Percentiles rank a stretch among this genome's conserved stretches.
phyloP scores from a whole-genome alignment of 2,888 invertebrate genomes.

The Oligia strigilis region DNA sequence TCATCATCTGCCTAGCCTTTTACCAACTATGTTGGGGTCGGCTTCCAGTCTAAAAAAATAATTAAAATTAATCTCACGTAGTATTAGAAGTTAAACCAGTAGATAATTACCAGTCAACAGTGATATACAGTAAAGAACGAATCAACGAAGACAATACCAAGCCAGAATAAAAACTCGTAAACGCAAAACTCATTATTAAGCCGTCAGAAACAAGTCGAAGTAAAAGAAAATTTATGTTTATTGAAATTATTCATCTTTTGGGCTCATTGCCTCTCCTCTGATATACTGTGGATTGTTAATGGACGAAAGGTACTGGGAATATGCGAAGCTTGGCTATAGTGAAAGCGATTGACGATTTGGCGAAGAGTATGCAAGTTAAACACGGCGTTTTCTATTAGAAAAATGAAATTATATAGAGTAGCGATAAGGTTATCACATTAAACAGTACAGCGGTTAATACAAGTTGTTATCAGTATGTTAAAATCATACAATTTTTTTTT shows the following conservation, averaged over 20 bases:
- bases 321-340: background rate
- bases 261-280: slow-evolving; percentile 24
- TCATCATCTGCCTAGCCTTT: too few species aligned
- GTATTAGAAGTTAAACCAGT: slow-evolving; percentile 4
- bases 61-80: background rate
- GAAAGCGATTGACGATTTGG: slow-evolving; percentile 16
- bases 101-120: slow-evolving; percentile 20
- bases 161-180: slow-evolving; percentile 33
- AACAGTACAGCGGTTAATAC: too few species aligned
- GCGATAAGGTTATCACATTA: too few species aligned
- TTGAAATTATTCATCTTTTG: slow-evolving; percentile 53
- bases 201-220: slow-evolving; percentile 24
- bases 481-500: too few species aligned
- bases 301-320: slow-evolving; percentile 13
- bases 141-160: slow-evolving; percentile 40
- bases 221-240: slow-evolving; percentile 52
- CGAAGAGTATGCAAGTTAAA: too few species aligned
- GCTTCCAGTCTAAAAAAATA: too few species aligned
- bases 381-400: too few species aligned
- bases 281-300: slow-evolving; percentile 38
- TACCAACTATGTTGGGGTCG: too few species aligned
- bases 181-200: slow-evolving; percentile 47
- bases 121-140: slow-evolving; percentile 18
- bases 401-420: too few species aligned
- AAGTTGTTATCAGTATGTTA: too few species aligned